These are phyloP conservation scores for Epizoanthus stellaris DNA, from an alignment of 92 coral and sea anemone genomes.

Conservation along the genomic window DNA sequence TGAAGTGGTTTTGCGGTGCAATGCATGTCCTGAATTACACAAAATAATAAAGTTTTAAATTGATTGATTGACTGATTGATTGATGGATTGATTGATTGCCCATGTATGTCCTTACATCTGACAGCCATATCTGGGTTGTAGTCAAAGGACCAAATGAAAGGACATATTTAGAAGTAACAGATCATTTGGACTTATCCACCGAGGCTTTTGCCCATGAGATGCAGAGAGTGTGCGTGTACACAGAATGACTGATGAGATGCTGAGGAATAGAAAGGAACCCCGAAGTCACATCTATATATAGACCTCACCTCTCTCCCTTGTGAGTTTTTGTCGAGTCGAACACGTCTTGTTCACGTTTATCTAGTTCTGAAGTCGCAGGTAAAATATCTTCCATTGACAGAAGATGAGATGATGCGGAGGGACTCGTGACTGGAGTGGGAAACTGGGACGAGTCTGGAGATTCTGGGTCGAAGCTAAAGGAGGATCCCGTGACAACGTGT, in stretches of 20 bases:
- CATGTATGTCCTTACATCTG: no score
- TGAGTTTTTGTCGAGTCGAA: not conserved
- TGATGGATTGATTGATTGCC: no score
- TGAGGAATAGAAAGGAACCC: no score
- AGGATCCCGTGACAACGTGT: not conserved
- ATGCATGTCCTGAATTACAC: no score
- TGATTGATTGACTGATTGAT: no score
- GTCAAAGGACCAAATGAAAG: not conserved
- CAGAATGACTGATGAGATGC: no score
- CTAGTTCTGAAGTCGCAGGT: not conserved
- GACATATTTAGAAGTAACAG: not conserved
- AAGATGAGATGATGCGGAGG: not conserved
- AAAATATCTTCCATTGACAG: not conserved
- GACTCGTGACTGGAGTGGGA: not conserved
- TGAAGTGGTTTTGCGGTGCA: no score
- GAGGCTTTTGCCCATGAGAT: not conserved
- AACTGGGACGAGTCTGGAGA: not conserved
- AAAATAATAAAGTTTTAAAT: no score
- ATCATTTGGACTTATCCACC: no score
- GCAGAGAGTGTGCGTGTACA: not conserved
- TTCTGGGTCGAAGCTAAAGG: conserved; percentile 3
- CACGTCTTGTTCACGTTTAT: not conserved
- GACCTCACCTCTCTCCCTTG: not conserved
- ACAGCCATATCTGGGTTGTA: no score
- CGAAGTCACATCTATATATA: not conserved